Conservation (phyloP, 2,113 vertebrate species). For the Fregata magnificens region DNA sequence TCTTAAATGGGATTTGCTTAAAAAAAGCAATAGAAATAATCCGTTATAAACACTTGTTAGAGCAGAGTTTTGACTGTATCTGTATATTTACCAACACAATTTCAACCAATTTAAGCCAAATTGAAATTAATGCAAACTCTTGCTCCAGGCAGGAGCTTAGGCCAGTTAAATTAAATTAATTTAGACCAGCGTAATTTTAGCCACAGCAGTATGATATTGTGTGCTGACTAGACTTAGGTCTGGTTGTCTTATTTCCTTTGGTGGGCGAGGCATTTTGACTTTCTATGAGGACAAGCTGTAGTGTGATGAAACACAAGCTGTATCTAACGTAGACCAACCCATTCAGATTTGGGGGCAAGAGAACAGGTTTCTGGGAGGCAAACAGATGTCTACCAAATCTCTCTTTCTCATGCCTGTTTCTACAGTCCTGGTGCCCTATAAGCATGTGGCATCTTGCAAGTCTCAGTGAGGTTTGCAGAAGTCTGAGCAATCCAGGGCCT, state of each 20-base stretch:
- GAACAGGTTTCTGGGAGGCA: not conserved
- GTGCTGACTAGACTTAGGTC: not conserved
- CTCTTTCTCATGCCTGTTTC: not conserved
- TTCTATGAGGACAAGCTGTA: not conserved
- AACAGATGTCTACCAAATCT: not conserved
- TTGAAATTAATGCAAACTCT: constrained; percentile 16
- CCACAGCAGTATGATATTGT: not conserved
- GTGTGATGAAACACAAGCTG: not conserved
- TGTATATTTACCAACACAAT: constrained; percentile 41
- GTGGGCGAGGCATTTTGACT: not conserved
- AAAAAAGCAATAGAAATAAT: constrained; percentile 47
- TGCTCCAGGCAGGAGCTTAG: not conserved
- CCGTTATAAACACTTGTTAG: constrained; percentile 40
- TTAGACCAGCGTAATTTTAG: not conserved
- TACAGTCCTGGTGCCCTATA: not conserved
- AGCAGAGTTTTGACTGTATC: not conserved
- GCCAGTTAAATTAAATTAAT: constrained; percentile 22
- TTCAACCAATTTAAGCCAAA: constrained; percentile 15
- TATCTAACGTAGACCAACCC: too few relatives aligned
- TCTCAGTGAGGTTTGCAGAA: not conserved
- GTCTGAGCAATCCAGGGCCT: not conserved
- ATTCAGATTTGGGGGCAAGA: not conserved
- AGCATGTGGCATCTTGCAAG: not conserved
- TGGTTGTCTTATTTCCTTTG: not conserved
- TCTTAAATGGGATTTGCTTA: constrained; percentile 46